Evolutionary conservation across 2,797 vertebrate species (phyloP).

Genomic region (Onychomys torridus): DNA sequence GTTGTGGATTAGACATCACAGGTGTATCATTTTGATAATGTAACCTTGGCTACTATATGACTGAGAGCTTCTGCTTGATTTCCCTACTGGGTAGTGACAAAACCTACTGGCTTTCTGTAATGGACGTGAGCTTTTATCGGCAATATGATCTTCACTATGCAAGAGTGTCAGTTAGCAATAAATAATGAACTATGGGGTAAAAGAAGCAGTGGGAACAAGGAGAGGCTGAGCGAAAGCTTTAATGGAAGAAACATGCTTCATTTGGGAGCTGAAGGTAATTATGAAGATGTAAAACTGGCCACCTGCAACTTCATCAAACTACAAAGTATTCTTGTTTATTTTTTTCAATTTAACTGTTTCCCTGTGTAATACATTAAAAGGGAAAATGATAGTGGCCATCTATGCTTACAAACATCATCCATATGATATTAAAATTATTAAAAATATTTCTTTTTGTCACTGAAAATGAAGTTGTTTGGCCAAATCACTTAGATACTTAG

Average conservation of each 20-base stretch:
- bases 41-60: not conserved
- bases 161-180: conserved; percentile 55
- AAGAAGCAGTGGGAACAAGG: conserved; percentile 36
- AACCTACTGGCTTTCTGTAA: conserved; percentile 64
- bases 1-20: not conserved
- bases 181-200: conserved; percentile 15
- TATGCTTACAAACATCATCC: not conserved
- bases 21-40: conserved; percentile 9
- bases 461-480: conserved; percentile 14
- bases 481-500: not conserved
- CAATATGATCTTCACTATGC: conserved; percentile 26
- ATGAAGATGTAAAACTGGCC: not conserved
- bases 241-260: conserved; percentile 5
- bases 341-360: not conserved
- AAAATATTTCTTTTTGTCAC: conserved; percentile 17
- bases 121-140: conserved; percentile 34
- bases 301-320: not conserved
- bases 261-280: not conserved
- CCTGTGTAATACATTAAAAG: not conserved
- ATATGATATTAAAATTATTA: not conserved
- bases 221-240: not conserved
- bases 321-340: not conserved
- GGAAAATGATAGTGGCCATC: not conserved
- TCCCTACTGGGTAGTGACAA: conserved; percentile 68
- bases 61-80: conserved; percentile 59